These are phyloP conservation scores for Noctua fimbriata DNA, from an alignment of 2,888 invertebrate species.

Conservation along the genomic window DNA sequence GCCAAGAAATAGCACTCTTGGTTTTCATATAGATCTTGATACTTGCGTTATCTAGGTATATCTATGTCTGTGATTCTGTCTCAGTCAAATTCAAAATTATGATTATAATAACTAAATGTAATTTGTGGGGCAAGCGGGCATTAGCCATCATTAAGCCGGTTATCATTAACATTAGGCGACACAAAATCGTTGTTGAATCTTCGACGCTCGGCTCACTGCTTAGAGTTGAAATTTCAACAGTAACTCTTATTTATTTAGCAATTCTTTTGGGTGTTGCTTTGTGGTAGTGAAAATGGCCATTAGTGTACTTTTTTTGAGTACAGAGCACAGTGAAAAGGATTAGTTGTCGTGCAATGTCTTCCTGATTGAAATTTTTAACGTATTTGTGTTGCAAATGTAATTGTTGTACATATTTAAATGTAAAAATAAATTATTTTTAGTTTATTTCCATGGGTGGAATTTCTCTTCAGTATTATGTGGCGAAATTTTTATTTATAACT, in stretches of 20 bases:
- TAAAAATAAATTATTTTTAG: conserved; percentile 65
- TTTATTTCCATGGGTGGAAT: conserved; percentile 45
- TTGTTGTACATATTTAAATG: conserved; percentile 66
- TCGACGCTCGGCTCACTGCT: neutral
- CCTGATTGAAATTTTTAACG: conserved; percentile 23
- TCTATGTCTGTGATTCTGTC: neutral
- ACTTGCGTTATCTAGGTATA: no score
- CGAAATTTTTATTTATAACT: conserved; percentile 11
- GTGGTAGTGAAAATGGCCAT: neutral
- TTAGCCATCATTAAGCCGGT: neutral
- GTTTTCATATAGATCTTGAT: no score
- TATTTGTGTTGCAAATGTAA: conserved; percentile 27
- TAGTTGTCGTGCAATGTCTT: conserved; percentile 24
- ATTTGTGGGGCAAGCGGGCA: neutral
- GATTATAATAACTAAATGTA: neutral
- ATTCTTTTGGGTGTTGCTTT: neutral
- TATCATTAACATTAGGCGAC: neutral
- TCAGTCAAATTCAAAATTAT: neutral
- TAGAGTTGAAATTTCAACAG: neutral
- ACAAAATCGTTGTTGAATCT: neutral
- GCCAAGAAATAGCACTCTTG: no score
- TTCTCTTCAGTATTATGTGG: conserved; percentile 53
- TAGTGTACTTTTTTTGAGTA: neutral
- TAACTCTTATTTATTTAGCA: neutral
- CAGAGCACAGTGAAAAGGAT: neutral